phyloP scores from a whole-genome alignment of 2,113 vertebrate genomes.

The Melanerpes formicivorus region DNA sequence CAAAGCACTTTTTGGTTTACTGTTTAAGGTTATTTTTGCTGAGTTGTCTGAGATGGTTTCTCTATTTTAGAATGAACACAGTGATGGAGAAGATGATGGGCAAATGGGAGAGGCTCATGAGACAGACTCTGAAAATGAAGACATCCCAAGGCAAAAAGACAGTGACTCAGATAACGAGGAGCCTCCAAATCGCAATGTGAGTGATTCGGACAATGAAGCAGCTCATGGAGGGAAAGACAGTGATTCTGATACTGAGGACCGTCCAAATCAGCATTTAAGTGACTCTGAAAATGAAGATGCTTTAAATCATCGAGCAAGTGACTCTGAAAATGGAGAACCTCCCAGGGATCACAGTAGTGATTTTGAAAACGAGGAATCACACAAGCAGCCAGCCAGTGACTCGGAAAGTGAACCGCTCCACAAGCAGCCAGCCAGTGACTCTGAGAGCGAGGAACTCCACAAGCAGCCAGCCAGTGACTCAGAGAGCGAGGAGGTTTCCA shows the following conservation, averaged over 20 bases:
- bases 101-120: slow-evolving; percentile 38
- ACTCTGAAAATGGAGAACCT: slow-evolving; percentile 79
- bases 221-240: slow-evolving; percentile 78
- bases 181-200: slow-evolving; percentile 58
- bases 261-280: slow-evolving; percentile 54
- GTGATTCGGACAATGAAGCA: slow-evolving; percentile 81
- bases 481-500: slow-evolving; percentile 61
- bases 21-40: background rate
- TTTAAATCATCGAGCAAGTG: slow-evolving; percentile 75
- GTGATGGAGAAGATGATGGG: slow-evolving; percentile 81
- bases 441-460: slow-evolving; percentile 45
- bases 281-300: slow-evolving; percentile 76
- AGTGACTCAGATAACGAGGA: slow-evolving; percentile 77
- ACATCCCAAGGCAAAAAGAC: slow-evolving; percentile 58
- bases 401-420: slow-evolving; percentile 65
- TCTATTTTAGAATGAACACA: slow-evolving; percentile 84
- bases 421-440: slow-evolving; percentile 59
- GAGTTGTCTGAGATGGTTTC: slow-evolving; percentile 36
- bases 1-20: background rate
- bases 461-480: slow-evolving; percentile 69
- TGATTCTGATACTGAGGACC: slow-evolving; percentile 77
- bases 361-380: slow-evolving; percentile 75
- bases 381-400: slow-evolving; percentile 51
- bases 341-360: slow-evolving; percentile 76
- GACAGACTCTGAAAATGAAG: slow-evolving; percentile 80